Base-by-base conservation (phyloP, 2,113 vertebrate species). In the Uria aalge region DNA sequence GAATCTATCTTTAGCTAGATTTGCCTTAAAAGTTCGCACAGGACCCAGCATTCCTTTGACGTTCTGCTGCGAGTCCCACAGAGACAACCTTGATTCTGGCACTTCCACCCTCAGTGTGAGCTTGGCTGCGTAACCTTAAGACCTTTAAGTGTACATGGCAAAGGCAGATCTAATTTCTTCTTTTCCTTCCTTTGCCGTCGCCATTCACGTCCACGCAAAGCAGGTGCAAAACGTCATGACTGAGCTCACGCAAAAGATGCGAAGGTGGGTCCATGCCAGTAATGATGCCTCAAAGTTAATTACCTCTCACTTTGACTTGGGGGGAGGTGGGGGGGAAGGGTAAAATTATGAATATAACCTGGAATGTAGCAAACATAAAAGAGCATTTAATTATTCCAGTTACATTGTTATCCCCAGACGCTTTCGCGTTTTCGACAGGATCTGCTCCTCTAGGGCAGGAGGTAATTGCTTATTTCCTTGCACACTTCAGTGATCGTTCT, bases 381-480 rank as follows among this genome's bases (percentile, higher is more conserved):
- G 69, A 90, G 72, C 32, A 48, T 74, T 90, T 91, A 90, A 96
- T 95, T 82, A 85, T 94, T 91, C 63, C 59, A 47, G 84, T 79
- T 88, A 47, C 12, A 75, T 38, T 78, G 57, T 69, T 95, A 92
- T 82, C 62, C 80, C 34, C 67, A 94, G 80, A 82, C 52, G 30
- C 71, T 69, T 91, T 63, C 77, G 79, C 17, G 15, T 64, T 88
- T 92, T 85, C 4, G 15, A 34, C 80, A 82, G 81, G 84, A 94
- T 88, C 77, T 92, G 43, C 67, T 83, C 84, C 95, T 96, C 50
- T 26, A 97, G 95, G 95, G 91, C 91, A 91, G 36, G 79, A 94
- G 62, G 92, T 96, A 96, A 96, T 97, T 95, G 77, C 81, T 93
- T 92, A 81, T 93, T 96, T 95, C 91, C 94, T 92, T 43, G 67